Conservation (phyloP, 2,888 invertebrate genomes). For the Parochlus steinenii region DNA sequence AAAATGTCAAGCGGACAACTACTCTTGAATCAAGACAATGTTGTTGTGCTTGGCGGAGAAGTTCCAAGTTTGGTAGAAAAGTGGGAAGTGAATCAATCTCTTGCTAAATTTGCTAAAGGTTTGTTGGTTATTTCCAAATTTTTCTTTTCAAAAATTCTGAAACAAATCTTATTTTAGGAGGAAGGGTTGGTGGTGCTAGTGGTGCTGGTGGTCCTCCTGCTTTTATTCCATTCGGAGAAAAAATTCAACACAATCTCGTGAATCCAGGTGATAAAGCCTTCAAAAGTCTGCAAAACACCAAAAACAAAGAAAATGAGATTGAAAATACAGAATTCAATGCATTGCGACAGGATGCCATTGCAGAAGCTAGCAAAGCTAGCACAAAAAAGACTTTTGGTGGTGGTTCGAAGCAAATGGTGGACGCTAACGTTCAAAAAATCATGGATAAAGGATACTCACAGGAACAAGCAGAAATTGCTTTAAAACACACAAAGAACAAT, state of each 20-base stretch:
- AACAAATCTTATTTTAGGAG: constrained; percentile 17
- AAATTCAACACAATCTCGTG: constrained; percentile 39
- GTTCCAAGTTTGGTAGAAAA: constrained; percentile 71
- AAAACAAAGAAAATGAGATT: constrained; percentile 38
- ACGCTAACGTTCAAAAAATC: constrained; percentile 61
- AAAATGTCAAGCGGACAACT: constrained; percentile 55
- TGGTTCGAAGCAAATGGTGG: constrained; percentile 47
- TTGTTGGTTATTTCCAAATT: constrained; percentile 15
- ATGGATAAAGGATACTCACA: constrained; percentile 62
- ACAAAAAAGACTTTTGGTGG: constrained; percentile 47
- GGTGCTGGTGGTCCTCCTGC: constrained; percentile 63
- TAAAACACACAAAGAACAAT: constrained; percentile 54
- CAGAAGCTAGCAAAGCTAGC: constrained; percentile 58
- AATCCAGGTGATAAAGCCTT: constrained; percentile 41
- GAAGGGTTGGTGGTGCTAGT: constrained; percentile 30
- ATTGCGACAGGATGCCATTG: constrained; percentile 79
- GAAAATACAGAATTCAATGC: constrained; percentile 75
- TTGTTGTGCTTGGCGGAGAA: constrained; percentile 66
- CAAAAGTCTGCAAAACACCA: constrained; percentile 46
- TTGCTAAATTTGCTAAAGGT: constrained; percentile 45
- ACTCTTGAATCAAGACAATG: constrained; percentile 46
- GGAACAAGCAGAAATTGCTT: constrained; percentile 58
- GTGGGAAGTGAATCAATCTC: constrained; percentile 60
- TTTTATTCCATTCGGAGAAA: constrained; percentile 84
- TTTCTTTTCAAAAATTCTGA: constrained; percentile 1